Conservation (phyloP, 2,797 vertebrate species). For the Pangasius sanitwongsei region DNA sequence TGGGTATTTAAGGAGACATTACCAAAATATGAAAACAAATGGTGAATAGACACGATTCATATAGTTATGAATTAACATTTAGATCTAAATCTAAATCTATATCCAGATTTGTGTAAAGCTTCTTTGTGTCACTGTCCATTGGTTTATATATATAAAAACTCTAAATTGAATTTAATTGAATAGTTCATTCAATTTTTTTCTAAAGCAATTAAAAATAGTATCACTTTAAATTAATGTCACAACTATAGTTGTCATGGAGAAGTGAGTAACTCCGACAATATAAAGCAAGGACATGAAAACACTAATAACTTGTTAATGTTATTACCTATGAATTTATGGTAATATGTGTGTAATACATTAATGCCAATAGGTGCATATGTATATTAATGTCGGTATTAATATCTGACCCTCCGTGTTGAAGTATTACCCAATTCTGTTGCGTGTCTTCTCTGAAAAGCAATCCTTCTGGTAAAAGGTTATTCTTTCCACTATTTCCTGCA, state of each 20-base stretch:
- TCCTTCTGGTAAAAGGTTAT: conserved; percentile 18
- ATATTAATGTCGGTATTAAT: background rate
- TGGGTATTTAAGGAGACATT: background rate
- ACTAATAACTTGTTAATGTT: background rate
- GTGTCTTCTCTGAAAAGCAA: background rate
- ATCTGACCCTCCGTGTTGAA: background rate
- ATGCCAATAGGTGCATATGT: background rate
- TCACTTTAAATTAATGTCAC: background rate
- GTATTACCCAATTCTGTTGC: background rate
- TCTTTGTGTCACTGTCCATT: background rate
- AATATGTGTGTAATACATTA: background rate
- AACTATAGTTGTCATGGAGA: background rate
- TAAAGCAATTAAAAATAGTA: background rate
- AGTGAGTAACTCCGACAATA: background rate
- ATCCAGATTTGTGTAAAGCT: background rate
- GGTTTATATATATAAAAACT: background rate
- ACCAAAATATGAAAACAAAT: background rate
- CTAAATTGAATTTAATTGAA: background rate
- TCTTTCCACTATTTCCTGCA: conserved; percentile 16
- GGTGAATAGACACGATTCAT: background rate
- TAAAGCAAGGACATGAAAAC: background rate
- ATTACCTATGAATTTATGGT: background rate
- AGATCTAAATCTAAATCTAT: background rate
- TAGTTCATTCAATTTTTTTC: background rate
- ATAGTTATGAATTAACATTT: background rate